Evolutionary conservation across 2,888 invertebrate species (phyloP), one percentile per base, ranked within the genome.

Genomic region (Hesperia comma): DNA sequence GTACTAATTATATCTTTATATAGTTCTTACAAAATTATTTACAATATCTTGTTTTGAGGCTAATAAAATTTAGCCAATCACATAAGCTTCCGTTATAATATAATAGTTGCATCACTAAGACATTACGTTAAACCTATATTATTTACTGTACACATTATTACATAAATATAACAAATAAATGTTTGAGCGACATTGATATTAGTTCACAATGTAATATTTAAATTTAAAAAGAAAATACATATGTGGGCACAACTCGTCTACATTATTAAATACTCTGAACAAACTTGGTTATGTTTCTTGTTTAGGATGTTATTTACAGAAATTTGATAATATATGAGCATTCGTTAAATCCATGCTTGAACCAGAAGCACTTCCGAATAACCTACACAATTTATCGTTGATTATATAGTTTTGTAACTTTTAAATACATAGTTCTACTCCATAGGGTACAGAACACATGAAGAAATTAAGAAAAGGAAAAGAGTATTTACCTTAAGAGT

Each of bases 1-100:
- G 71, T 72, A 71, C 62, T 68, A 69, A 70, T 81, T 79, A 81
- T 79, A 82, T 78, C 76, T 77, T 77, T 68, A 71, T 67, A 69
- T 75, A 77, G 82, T 75, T 71, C 79, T 82, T 84, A 86, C 74
- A 79, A 78, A 78, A 75, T 69, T 84, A 84, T 84, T 76, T 85
- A 86, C 85, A 85, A 70, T 19, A 70, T 71, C 70, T 70, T 67
- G 71, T 69, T 71, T 68, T 71, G 71, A 79, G 86, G 85, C 88
- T 89, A 88, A 88, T 82, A 88, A 85, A 87, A 88, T 87, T 86
- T 87, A 90, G 87, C 90, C 87, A 83, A 82, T 79, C 75, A 80
- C 78, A 79, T 60, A 73, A 75, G 73, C 75, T 76, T 78, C 74
- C 71, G 69, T 77, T 74, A 74, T 71, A 60, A 74, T 71, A 60